Evolutionary conservation across 2,113 vertebrate genomes (phyloP).

Genomic region (Asarcornis scutulata): DNA sequence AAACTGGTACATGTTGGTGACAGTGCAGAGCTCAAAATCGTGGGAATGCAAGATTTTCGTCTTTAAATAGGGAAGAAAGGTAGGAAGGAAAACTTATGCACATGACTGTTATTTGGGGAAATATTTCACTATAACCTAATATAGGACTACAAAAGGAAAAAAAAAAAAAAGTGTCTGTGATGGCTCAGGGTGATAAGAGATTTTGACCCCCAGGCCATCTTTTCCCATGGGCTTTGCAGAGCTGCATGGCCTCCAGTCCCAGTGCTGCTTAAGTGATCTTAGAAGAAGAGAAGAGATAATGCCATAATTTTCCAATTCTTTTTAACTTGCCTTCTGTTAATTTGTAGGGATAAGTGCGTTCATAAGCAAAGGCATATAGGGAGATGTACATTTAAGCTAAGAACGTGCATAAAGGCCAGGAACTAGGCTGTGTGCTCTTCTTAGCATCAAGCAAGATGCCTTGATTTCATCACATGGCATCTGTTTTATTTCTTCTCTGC

Average conservation of each 20-base stretch:
- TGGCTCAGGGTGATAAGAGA: background rate
- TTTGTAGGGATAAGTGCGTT: background rate
- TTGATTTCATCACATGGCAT: background rate
- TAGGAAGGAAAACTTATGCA: rapidly evolving
- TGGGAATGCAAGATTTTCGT: background rate
- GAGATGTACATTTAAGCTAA: background rate
- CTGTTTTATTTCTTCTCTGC: background rate
- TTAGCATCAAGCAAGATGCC: background rate
- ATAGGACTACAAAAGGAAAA: background rate
- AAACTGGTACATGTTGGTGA: background rate
- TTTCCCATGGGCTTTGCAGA: background rate
- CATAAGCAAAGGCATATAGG: background rate
- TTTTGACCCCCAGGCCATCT: background rate
- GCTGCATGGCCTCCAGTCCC: background rate
- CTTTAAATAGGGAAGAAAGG: background rate
- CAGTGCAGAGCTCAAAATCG: background rate
- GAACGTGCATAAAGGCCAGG: background rate
- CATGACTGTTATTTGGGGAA: background rate
- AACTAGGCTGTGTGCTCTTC: background rate
- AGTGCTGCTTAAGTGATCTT: too few relatives aligned
- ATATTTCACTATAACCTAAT: background rate
- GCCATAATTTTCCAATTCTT: background rate
- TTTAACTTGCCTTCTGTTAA: background rate
- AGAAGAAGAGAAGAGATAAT: background rate
- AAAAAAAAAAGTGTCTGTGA: background rate